Conservation (phyloP, 2,113 vertebrate genomes). For the Dipodomys ordii region DNA sequence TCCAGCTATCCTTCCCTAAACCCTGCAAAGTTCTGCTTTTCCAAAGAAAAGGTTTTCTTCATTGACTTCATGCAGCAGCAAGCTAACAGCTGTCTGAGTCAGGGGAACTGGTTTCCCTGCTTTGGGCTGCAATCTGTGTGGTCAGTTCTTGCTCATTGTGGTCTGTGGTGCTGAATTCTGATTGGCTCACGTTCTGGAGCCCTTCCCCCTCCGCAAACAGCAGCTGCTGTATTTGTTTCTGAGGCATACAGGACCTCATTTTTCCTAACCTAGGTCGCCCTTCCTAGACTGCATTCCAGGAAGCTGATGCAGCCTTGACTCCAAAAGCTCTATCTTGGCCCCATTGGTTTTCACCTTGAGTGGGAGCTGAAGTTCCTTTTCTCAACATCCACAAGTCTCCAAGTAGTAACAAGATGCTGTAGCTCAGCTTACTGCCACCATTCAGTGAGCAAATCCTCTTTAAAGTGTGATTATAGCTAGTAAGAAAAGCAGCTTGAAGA, state of each 20-base stretch:
- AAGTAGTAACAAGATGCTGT: neutral
- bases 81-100: neutral
- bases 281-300: neutral
- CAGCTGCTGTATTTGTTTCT: neutral
- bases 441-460: neutral
- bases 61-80: rapidly evolving
- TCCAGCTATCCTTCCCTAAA: neutral
- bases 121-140: neutral
- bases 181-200: no score
- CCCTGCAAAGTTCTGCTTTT: neutral
- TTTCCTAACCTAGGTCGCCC: neutral
- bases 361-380: neutral
- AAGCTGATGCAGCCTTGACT: neutral
- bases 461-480: rapidly evolving
- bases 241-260: neutral
- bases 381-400: neutral
- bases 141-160: rapidly evolving
- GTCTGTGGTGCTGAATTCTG: neutral
- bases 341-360: neutral
- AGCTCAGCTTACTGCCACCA: neutral
- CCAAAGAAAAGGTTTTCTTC: neutral
- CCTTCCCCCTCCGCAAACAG: no score
- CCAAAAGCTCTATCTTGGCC: neutral
- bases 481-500: neutral
- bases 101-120: neutral